phyloP scores from a whole-genome alignment of 2,888 invertebrate species.

The Melanchra persicariae region DNA sequence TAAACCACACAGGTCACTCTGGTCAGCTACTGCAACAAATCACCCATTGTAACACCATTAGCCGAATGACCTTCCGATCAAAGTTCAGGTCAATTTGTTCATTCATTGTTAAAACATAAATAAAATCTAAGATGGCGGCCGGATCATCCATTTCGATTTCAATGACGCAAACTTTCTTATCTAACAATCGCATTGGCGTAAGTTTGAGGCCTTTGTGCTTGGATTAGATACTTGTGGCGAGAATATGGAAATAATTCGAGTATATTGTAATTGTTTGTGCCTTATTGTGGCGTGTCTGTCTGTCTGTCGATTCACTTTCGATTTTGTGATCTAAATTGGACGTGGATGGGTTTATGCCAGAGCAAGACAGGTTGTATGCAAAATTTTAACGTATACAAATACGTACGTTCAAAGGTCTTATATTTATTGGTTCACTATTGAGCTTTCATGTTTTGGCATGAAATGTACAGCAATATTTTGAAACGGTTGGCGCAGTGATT shows the following conservation, averaged over 20 bases:
- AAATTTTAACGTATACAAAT: too few species aligned
- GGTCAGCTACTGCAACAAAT: slow-evolving; percentile 60
- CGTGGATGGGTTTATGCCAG: slow-evolving; percentile 71
- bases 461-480: too few species aligned
- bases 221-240: slow-evolving; percentile 83
- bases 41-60: slow-evolving; percentile 50
- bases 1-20: slow-evolving; percentile 45
- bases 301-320: slow-evolving; percentile 88
- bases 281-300: slow-evolving; percentile 82
- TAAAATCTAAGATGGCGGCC: slow-evolving; percentile 39
- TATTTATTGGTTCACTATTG: too few species aligned
- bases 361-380: slow-evolving; percentile 49
- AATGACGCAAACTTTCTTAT: slow-evolving; percentile 81
- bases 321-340: slow-evolving; percentile 83
- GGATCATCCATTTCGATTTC: slow-evolving; percentile 55
- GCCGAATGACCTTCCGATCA: slow-evolving; percentile 52
- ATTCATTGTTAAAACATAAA: slow-evolving; percentile 61
- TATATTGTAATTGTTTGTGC: slow-evolving; percentile 84
- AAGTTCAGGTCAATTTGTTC: slow-evolving; percentile 64
- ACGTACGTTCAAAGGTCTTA: too few species aligned
- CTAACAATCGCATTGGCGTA: slow-evolving; percentile 87
- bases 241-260: slow-evolving; percentile 84
- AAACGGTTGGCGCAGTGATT: too few species aligned
- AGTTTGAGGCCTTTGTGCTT: slow-evolving; percentile 85
- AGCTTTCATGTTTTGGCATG: too few species aligned